Evolutionary conservation across 2,888 invertebrate species (phyloP).

Genomic region (Mimumesa dahlbomi): DNA sequence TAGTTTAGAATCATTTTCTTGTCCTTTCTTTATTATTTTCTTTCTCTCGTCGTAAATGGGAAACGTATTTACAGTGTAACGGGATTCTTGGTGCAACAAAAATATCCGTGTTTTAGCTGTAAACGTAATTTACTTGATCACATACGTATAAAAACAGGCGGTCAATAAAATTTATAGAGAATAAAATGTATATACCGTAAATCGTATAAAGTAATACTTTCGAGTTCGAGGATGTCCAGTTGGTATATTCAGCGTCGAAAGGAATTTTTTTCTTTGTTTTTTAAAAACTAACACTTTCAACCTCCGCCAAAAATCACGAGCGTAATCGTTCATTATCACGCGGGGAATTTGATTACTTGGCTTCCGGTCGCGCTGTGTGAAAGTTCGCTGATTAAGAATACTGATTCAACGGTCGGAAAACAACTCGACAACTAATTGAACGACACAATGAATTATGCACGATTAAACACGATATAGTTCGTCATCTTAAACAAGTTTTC

Average conservation of each 20-base stretch:
- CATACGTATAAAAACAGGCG: constrained; percentile 46
- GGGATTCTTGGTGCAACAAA: constrained; percentile 15
- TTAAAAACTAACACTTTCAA: neutral
- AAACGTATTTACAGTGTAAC: neutral
- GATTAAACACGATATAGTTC: constrained; percentile 6
- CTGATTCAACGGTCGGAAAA: constrained; percentile 16
- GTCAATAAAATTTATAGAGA: constrained; percentile 30
- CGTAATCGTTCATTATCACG: neutral
- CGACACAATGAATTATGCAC: neutral
- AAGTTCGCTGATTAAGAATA: constrained; percentile 19
- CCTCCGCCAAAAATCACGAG: neutral
- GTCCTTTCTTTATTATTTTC: too few relatives aligned
- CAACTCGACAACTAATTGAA: neutral
- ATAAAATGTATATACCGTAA: too few relatives aligned
- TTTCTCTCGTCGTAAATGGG: constrained; percentile 1
- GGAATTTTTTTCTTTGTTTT: too few relatives aligned
- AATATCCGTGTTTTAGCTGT: constrained; percentile 1
- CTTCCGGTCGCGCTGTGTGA: too few relatives aligned
- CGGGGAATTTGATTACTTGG: too few relatives aligned
- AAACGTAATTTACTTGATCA: constrained; percentile 44
- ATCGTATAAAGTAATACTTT: constrained; percentile 1
- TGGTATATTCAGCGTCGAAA: too few relatives aligned
- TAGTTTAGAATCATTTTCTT: too few relatives aligned
- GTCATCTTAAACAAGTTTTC: constrained; percentile 7
- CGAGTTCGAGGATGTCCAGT: too few relatives aligned